Base-by-base conservation (phyloP, 1,140 invertebrate species). In the Macrobrachium nipponense region DNA sequence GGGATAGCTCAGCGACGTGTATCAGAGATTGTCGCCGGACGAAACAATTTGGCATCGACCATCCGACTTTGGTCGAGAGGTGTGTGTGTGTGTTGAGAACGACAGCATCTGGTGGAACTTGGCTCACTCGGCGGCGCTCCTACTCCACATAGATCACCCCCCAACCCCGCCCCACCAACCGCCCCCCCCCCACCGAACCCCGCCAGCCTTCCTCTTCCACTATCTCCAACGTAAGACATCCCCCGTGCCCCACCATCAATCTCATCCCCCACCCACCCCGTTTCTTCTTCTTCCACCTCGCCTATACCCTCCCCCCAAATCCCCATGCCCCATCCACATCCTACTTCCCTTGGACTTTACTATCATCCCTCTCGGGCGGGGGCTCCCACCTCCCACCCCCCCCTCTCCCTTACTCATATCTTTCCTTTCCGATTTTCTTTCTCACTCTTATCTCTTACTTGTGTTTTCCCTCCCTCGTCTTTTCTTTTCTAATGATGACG, bases 41-140 rank as follows among this genome's bases (percentile, higher is more conserved):
- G 77, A 86, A 86, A 60, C 66, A 80, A 80, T 86, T 44, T 80
- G 83, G 68, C 14, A 86, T 51, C 18, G 73, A 20, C 73, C 43
- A 64, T 75, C 36, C 76, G 64, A 27, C 64, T 44, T 60, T 51
- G 60, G 66, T 18, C 17, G n/a, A 5, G 58, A 61, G n/a, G 72
- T n/a, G 36, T 62, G n/a, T 18, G 82, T 58, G 62, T 85, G 82
- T 85, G 82, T 85, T 85, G 82, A 85, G 82, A 85, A 85, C 82
- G 82, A 85, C 82, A 85, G 82, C 82, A 85, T 85, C 82, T 85
- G 82, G 73, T 85, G 82, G 82, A 85, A 85, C 82, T 85, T 85
- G 82, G 82, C 82, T 85, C 82, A 85, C 75, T 70, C 75, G 44
- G 44, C 43, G 75, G 62, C 68, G 60, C 73, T 27, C 60, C 60